Base-by-base conservation (phyloP, 1,140 invertebrate genomes). In the Pseudachorutes palmiensis region DNA sequence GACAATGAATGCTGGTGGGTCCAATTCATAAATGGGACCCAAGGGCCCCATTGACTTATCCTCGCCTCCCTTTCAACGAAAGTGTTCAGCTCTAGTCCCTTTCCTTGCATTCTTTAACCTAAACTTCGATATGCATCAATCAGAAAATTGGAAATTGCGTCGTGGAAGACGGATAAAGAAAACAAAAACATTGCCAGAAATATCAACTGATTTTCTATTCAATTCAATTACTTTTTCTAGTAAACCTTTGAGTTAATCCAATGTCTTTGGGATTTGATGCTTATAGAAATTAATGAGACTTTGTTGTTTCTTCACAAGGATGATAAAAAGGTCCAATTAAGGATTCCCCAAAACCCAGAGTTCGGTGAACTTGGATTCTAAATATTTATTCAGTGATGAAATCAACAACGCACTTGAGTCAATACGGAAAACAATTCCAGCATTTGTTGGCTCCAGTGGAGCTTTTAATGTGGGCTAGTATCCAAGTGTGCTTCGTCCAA, bases 21-120 rank as follows among this genome's bases (percentile, higher is more conserved):
- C 51, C 51, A 55, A 55, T 55, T 55, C 51, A 26, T 14, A 24
- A 55, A 55, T 55, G 24, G 51, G 51, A 24, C 51, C 51, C 51
- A 16, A 16, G 51, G 51, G 51, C 5, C 14, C 51, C 24, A 55
- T 55, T 55, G 51, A 14, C 51, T 14, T 55, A 12, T 55, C 24
- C 12, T 55, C 24, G 12, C 24, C 51, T 26, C 12, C 51, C 5
- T 55, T 55, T 55, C 24, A 12, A 55, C 5, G 36, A 41, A 19
- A 19, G 19, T 9, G 36, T 9, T 5, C 36, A n/a, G n/a, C n/a
- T n/a, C 19, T 41, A 9, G 5, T 41, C 36, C 36, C 5, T 41
- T 9, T 55, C 51, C 24, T 24, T 16, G 24, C 24, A 16, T 55
- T 24, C 24, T 55, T 41, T 41, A 19, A 41, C 19, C 36, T 41